phyloP scores from a whole-genome alignment of 2,113 vertebrate genomes.

The Etheostoma cragini region DNA sequence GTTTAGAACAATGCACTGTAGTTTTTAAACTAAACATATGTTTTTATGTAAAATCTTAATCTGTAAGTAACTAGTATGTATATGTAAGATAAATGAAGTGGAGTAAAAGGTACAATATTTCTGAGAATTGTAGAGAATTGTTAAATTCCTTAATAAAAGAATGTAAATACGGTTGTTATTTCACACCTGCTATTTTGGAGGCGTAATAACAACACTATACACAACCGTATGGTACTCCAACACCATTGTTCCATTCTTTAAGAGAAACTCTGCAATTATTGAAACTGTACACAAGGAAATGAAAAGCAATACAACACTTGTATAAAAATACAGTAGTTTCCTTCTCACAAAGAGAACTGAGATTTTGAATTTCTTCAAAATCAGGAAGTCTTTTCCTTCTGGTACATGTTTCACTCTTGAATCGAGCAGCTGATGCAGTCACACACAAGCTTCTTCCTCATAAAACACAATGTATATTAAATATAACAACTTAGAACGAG shows the following conservation, averaged over 20 bases:
- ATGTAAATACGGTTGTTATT: neutral
- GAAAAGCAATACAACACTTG: neutral
- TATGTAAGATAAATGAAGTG: neutral
- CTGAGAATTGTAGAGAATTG: neutral
- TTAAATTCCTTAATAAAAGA: neutral
- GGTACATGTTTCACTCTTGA: neutral
- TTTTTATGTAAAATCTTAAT: neutral
- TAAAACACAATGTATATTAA: neutral
- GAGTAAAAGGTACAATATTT: neutral
- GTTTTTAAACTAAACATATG: neutral
- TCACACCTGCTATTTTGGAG: neutral
- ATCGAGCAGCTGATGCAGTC: neutral
- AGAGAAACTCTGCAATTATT: neutral
- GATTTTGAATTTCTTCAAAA: constrained; percentile 41
- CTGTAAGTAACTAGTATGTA: neutral
- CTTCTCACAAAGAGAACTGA: neutral
- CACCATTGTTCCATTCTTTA: neutral
- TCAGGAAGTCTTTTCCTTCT: constrained; percentile 17
- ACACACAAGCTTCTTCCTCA: neutral
- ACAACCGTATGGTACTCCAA: neutral
- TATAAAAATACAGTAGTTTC: too few relatives aligned
- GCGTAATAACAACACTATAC: neutral
- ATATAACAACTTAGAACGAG: neutral
- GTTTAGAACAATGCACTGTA: neutral
- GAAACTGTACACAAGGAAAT: neutral